Percentiles rank a stretch among this genome's conserved stretches.
phyloP scores from a whole-genome alignment of 2,113 vertebrate genomes.

The Saccopteryx leptura region DNA sequence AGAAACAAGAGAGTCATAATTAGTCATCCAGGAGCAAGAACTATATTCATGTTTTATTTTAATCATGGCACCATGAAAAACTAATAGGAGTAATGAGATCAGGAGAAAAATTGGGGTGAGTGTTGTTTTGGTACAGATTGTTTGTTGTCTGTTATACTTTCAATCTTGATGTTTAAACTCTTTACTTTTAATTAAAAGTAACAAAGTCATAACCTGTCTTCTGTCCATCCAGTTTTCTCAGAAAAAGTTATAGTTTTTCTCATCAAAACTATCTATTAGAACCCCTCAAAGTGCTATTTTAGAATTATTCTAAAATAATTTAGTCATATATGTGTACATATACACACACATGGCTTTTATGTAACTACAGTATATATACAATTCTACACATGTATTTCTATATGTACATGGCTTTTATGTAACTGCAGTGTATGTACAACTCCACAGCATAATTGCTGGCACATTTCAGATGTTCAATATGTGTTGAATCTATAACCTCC shows the following conservation, averaged over 20 bases:
- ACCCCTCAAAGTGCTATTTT: background rate
- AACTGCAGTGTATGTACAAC: background rate
- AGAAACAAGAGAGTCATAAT: background rate
- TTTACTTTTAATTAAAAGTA: background rate
- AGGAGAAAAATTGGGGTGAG: background rate
- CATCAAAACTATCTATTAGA: conserved; percentile 28
- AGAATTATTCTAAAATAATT: conserved; percentile 37
- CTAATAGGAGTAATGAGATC: background rate
- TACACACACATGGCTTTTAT: background rate
- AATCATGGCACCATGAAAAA: background rate
- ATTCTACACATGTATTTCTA: background rate
- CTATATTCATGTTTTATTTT: background rate
- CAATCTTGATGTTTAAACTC: background rate
- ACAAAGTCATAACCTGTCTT: background rate
- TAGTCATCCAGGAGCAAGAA: background rate
- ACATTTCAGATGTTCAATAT: background rate
- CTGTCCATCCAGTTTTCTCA: background rate
- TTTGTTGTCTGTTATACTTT: background rate
- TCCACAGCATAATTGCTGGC: background rate
- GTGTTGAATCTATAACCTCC: background rate
- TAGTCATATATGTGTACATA: background rate
- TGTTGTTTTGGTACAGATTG: background rate
- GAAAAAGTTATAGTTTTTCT: background rate
- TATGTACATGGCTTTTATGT: background rate
- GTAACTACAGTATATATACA: background rate